Evolutionary conservation across 2,888 invertebrate species (phyloP), one percentile per base, ranked within the genome.

Genomic region (Drosophila koepferae): DNA sequence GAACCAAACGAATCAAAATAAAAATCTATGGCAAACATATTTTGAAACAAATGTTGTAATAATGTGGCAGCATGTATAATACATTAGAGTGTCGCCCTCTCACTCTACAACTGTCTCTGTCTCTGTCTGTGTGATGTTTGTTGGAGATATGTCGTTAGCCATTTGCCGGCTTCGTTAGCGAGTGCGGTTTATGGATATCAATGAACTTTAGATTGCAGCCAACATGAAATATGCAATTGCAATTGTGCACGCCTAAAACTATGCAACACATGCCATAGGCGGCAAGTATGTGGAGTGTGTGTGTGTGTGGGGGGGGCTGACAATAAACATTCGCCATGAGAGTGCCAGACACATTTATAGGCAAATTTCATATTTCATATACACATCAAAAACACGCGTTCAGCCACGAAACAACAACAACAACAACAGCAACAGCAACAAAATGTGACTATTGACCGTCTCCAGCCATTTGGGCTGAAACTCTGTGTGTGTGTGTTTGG

Each of bases 111-210:
- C 28, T 28, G 5, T 18, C n/a, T 36, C 12, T 36, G 2, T 34
- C 9, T 16, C 53, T 63, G 36, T 51, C 12, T 55, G 40, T 55
- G 43, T 28, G 20, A 43, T 63, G 40, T 31, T 31, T 64, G 56
- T 44, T 51, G 43, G 23, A 43, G 49, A n/a, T 64, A 20, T 53
- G 68, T 61, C 58, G 55, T 56, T 61, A 54, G 63, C 53, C 55
- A 72, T 77, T 68, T 74, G 71, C 51, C 62, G 72, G 72, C 55
- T 74, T 65, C 46, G 74, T 77, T 80, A 79, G 79, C 53, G 70
- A 70, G 72, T 84, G 89, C 84, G 75, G 87, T 89, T 86, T 86
- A 86, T 85, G 80, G 87, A 80, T 87, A 89, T 86, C 85, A 89
- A 86, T 86, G 86, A 89, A 86, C 86, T 86, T 86, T 85, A 89